These are phyloP conservation scores for Blera fallax DNA, from an alignment of 2,888 invertebrate genomes.

Conservation along the genomic window DNA sequence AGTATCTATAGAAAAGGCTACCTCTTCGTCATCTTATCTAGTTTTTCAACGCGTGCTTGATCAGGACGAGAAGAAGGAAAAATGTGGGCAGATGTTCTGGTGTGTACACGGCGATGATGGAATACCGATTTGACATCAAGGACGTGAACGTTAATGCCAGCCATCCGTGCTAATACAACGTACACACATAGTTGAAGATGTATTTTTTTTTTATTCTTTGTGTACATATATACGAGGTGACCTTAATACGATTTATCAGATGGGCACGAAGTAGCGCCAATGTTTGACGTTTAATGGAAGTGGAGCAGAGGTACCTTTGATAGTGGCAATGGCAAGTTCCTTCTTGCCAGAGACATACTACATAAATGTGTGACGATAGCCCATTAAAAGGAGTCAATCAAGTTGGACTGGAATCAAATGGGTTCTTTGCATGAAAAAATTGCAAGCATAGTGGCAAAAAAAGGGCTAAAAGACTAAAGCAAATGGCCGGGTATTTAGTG, in stretches of 20 bases:
- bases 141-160: slow-evolving; percentile 35
- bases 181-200: slow-evolving; percentile 21
- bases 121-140: slow-evolving; percentile 47
- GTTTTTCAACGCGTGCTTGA: slow-evolving; percentile 9
- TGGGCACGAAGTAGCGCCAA: slow-evolving; percentile 35
- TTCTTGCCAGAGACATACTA: neutral
- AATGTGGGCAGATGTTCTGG: neutral
- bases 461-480: no score
- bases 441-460: no score
- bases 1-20: slow-evolving; percentile 18
- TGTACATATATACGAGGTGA: slow-evolving; percentile 6
- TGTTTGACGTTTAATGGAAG: slow-evolving; percentile 37
- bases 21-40: slow-evolving; percentile 35
- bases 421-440: no score
- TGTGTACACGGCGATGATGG: slow-evolving; percentile 36
- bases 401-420: neutral
- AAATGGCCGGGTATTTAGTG: no score
- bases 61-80: neutral
- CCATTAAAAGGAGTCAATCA: neutral
- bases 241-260: slow-evolving; percentile 65
- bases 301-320: slow-evolving; percentile 21
- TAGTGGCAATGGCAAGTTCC: slow-evolving; percentile 1
- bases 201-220: slow-evolving; percentile 5
- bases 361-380: neutral
- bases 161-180: slow-evolving; percentile 19